phyloP scores from a whole-genome alignment of 2,888 invertebrate species.

The Cataglyphis rosenhaueri region DNA sequence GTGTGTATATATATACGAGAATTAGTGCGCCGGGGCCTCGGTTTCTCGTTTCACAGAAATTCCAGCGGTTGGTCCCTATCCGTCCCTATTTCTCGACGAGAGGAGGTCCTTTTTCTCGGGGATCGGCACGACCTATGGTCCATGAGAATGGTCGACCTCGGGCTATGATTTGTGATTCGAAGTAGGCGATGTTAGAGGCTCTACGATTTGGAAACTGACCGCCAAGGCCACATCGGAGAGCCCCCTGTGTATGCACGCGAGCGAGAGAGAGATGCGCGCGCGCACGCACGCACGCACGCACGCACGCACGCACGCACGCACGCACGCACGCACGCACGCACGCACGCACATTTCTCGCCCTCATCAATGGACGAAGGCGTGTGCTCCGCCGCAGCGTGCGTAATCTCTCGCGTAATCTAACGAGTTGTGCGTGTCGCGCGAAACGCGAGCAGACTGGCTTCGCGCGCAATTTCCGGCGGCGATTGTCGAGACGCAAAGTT shows the following conservation, averaged over 20 bases:
- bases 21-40: conserved; percentile 28
- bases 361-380: conserved; percentile 37
- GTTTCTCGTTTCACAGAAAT: conserved; percentile 59
- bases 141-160: conserved; percentile 49
- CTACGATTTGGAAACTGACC: conserved; percentile 78
- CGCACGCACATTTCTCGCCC: conserved; percentile 41
- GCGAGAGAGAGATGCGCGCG: neutral
- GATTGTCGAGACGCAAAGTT: conserved; percentile 10
- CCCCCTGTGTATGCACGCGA: conserved; percentile 48
- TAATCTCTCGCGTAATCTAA: conserved; percentile 36
- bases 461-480: conserved; percentile 30
- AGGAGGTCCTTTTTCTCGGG: conserved; percentile 34
- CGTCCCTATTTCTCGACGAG: conserved; percentile 14
- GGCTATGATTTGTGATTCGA: conserved; percentile 73
- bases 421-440: conserved; percentile 24
- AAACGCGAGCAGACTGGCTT: neutral
- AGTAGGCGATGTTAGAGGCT: conserved; percentile 62
- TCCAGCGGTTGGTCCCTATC: conserved; percentile 12
- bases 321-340: neutral
- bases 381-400: conserved; percentile 31
- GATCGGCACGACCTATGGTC: conserved; percentile 43
- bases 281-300: neutral
- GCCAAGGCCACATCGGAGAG: conserved; percentile 77
- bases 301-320: neutral
- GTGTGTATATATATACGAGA: neutral